Percentiles rank a stretch among this genome's conserved stretches.
Evolutionary conservation across 2,113 vertebrate species (phyloP).

Genomic region (Esox niger): DNA sequence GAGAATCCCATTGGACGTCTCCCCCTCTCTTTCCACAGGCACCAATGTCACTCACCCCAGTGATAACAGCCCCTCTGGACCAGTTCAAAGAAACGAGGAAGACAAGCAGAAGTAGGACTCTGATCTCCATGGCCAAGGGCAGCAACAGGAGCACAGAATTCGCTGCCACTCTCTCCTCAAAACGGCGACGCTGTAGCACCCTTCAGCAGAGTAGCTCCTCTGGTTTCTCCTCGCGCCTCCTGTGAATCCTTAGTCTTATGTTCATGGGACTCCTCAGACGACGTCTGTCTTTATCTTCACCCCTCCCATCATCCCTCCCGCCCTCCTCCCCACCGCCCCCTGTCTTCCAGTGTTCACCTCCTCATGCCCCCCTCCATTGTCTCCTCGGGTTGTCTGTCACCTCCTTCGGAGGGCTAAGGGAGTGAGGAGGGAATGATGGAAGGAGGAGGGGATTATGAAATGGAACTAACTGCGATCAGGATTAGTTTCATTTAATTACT

Average conservation of each 20-base stretch:
- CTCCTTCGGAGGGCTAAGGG: slow-evolving; percentile 36
- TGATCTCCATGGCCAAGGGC: slow-evolving; percentile 61
- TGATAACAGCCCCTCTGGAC: slow-evolving; percentile 74
- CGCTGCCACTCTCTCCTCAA: slow-evolving; percentile 23
- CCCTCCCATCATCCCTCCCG: slow-evolving; percentile 33
- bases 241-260: slow-evolving; percentile 25
- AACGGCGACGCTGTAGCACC: neutral
- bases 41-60: slow-evolving; percentile 71
- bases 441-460: neutral
- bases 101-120: slow-evolving; percentile 62
- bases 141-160: slow-evolving; percentile 42
- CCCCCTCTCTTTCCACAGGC: neutral
- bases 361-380: slow-evolving; percentile 34
- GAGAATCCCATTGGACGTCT: neutral
- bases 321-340: slow-evolving; percentile 35
- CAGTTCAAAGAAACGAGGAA: slow-evolving; percentile 67
- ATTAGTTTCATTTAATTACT: too few species aligned
- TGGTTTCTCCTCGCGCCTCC: slow-evolving; percentile 25
- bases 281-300: slow-evolving; percentile 67
- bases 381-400: slow-evolving; percentile 52
- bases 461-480: too few species aligned
- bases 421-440: slow-evolving; percentile 40
- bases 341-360: slow-evolving; percentile 31
- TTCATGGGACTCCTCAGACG: slow-evolving; percentile 29
- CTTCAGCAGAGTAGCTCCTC: slow-evolving; percentile 15